Conservation (phyloP, 2,888 invertebrate species). For the Idaea biselata region DNA sequence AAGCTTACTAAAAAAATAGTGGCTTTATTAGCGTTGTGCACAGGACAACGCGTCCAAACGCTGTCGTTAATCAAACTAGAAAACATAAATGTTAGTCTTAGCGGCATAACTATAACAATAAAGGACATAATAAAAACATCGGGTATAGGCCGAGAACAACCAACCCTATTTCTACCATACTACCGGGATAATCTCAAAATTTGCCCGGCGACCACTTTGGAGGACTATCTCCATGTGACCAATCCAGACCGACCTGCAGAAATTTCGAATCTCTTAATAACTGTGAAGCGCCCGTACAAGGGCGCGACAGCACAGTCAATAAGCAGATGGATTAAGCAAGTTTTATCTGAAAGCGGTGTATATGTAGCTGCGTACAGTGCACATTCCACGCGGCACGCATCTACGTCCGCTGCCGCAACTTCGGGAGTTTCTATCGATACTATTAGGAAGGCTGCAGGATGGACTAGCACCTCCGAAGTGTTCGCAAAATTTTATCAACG, state of each 20-base stretch:
- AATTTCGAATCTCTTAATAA: too few relatives aligned
- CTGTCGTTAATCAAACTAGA: conserved; percentile 9
- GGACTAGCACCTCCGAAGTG: conserved; percentile 7
- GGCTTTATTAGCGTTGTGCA: conserved; percentile 10
- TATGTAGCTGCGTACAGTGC: conserved; percentile 9
- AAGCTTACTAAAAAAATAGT: conserved; percentile 16
- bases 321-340: conserved; percentile 22
- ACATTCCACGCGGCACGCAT: too few relatives aligned
- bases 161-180: conserved; percentile 9
- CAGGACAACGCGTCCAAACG: conserved; percentile 12
- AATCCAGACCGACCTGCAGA: too few relatives aligned
- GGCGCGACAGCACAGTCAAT: conserved; percentile 14
- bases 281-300: conserved; percentile 14
- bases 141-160: conserved; percentile 12
- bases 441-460: conserved; percentile 11
- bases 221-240: too few relatives aligned
- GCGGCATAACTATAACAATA: conserved; percentile 12
- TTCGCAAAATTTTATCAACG: conserved; percentile 10
- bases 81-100: conserved; percentile 6
- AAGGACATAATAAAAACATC: conserved; percentile 18
- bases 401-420: background rate
- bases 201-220: conserved; percentile 3
- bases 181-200: conserved; percentile 10
- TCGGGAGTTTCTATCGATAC: conserved; percentile 6
- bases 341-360: conserved; percentile 16